Conservation (phyloP, 2,113 vertebrate genomes). For the Anolis sagrei region DNA sequence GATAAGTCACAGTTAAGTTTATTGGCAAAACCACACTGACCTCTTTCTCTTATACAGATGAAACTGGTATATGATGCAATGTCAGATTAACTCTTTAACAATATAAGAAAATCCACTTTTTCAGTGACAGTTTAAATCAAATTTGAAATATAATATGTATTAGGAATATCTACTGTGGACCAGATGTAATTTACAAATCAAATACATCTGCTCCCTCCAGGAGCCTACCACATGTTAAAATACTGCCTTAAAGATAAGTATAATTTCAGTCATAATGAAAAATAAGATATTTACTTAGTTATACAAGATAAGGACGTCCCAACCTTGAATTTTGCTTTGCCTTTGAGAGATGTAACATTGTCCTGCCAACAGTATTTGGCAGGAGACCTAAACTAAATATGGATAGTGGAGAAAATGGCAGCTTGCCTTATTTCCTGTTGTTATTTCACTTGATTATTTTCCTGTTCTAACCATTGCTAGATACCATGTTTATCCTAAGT, state of each 20-base stretch:
- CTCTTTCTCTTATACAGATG: background rate
- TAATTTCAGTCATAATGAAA: background rate
- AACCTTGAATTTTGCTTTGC: background rate
- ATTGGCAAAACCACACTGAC: background rate
- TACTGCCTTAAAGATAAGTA: background rate
- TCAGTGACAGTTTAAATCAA: background rate
- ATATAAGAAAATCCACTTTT: background rate
- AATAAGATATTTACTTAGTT: background rate
- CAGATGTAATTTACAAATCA: background rate
- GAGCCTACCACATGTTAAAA: background rate
- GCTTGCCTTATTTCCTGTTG: background rate
- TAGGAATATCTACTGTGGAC: background rate
- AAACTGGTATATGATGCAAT: background rate
- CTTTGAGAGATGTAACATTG: background rate
- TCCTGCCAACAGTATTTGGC: background rate
- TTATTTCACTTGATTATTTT: background rate
- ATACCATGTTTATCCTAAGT: background rate
- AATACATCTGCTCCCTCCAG: background rate
- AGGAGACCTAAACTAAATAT: background rate
- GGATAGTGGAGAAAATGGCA: too few relatives aligned
- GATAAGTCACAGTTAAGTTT: background rate
- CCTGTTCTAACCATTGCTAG: background rate
- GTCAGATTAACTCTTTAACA: slow-evolving; percentile 4
- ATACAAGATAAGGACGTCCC: background rate
- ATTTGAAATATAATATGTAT: background rate